phyloP scores from a whole-genome alignment of 53 echinoderm and acorn worm species.

The Echinometra lucunter region DNA sequence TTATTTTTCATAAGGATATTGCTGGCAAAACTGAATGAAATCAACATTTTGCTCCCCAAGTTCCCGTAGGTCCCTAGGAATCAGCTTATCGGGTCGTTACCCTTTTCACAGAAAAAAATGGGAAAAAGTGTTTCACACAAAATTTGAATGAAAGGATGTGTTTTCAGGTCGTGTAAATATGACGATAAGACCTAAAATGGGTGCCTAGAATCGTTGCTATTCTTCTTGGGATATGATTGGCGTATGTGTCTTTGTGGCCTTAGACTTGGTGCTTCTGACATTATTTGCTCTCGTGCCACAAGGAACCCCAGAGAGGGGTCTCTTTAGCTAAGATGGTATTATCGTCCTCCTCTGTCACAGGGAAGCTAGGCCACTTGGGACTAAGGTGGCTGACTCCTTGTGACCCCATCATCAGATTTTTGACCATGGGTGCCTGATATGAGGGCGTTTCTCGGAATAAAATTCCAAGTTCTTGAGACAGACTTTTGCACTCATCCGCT shows the following conservation, averaged over 20 bases:
- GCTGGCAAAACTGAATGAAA: constrained; percentile 23
- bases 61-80: constrained; percentile 45
- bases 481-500: neutral
- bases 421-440: neutral
- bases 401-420: constrained; percentile 44
- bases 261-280: constrained; percentile 38
- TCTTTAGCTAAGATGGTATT: constrained; percentile 58
- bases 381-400: constrained; percentile 42
- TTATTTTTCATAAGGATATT: constrained; percentile 27
- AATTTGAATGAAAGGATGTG: constrained; percentile 45
- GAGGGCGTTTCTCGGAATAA: neutral
- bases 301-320: constrained; percentile 47
- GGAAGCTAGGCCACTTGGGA: constrained; percentile 58
- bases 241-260: constrained; percentile 56
- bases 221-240: constrained; percentile 42
- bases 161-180: constrained; percentile 72
- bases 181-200: constrained; percentile 42
- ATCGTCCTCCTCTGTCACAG: constrained; percentile 33
- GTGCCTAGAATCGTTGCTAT: constrained; percentile 32
- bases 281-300: constrained; percentile 54
- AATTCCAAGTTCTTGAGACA: neutral
- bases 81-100: constrained; percentile 68
- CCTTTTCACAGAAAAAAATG: constrained; percentile 49
- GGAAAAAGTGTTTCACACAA: constrained; percentile 47
- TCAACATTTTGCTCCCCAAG: constrained; percentile 51